Evolutionary conservation across 2,888 invertebrate genomes (phyloP).

Genomic region (Ferrisia virgata): DNA sequence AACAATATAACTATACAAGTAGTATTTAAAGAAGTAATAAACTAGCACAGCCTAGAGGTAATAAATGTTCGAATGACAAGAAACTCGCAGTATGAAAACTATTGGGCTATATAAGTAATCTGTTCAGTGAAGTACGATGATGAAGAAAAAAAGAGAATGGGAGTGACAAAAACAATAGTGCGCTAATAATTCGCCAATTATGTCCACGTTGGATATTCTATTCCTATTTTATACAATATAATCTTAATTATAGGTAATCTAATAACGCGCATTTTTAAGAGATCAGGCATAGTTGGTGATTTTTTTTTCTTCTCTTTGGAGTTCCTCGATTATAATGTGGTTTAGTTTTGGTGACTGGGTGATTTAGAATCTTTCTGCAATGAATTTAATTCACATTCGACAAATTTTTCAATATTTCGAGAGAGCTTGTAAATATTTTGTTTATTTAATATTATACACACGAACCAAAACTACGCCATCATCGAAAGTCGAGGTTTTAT

Average conservation of each 20-base stretch:
- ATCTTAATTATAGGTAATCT: slow-evolving; percentile 6
- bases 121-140: neutral
- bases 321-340: neutral
- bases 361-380: neutral
- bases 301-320: neutral
- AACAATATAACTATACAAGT: slow-evolving; percentile 23
- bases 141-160: neutral
- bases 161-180: neutral
- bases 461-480: neutral
- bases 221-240: slow-evolving; percentile 1
- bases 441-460: neutral
- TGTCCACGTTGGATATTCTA: neutral
- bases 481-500: neutral
- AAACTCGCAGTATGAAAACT: neutral
- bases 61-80: slow-evolving; percentile 29
- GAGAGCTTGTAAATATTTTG: neutral
- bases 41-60: slow-evolving; percentile 32
- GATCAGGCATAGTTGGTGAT: slow-evolving; percentile 21
- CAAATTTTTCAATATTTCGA: neutral
- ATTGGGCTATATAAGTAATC: neutral
- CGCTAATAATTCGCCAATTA: slow-evolving; percentile 24
- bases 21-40: slow-evolving; percentile 33
- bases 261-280: slow-evolving; percentile 23
- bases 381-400: neutral
- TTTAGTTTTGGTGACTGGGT: neutral